Conservation (phyloP, 1,140 invertebrate genomes). For the Drosophila orosa region DNA sequence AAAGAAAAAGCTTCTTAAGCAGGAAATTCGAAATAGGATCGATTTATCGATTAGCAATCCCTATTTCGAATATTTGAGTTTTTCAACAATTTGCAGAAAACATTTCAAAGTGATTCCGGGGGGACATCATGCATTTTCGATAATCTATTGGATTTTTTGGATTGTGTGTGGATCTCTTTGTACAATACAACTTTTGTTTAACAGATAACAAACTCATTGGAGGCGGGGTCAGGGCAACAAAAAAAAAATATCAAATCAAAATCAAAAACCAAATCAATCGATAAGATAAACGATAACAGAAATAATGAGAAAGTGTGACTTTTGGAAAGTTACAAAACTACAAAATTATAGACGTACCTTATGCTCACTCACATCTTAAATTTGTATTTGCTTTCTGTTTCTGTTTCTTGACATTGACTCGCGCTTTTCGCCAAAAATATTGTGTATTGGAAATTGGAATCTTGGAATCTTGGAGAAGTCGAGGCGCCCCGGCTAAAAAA, state of each 20-base stretch:
- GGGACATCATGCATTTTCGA: slow-evolving; percentile 32
- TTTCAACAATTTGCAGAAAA: slow-evolving; percentile 13
- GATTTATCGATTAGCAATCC: background rate
- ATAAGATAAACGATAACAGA: slow-evolving; percentile 57
- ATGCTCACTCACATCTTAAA: slow-evolving; percentile 83
- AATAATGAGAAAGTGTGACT: slow-evolving; percentile 46
- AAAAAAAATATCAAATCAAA: slow-evolving; percentile 14
- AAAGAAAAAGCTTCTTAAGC: slow-evolving; percentile 10
- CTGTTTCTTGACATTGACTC: slow-evolving; percentile 59
- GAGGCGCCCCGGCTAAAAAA: slow-evolving; percentile 59
- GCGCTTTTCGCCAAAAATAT: slow-evolving; percentile 47
- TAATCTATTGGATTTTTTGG: slow-evolving; percentile 32
- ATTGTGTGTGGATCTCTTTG: slow-evolving; percentile 22
- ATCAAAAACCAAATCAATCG: slow-evolving; percentile 44
- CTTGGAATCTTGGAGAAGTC: slow-evolving; percentile 40
- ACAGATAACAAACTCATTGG: slow-evolving; percentile 30
- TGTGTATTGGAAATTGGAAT: slow-evolving; percentile 34
- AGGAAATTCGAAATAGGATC: background rate
- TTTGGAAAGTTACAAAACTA: slow-evolving; percentile 58
- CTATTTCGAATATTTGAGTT: background rate
- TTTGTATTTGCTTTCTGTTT: slow-evolving; percentile 79
- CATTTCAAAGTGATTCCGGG: slow-evolving; percentile 7
- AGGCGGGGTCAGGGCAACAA: slow-evolving; percentile 27
- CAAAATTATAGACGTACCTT: slow-evolving; percentile 78
- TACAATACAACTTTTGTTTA: slow-evolving; percentile 11